Conservation (phyloP, 1,140 invertebrate species). For the Hestina assimilis region DNA sequence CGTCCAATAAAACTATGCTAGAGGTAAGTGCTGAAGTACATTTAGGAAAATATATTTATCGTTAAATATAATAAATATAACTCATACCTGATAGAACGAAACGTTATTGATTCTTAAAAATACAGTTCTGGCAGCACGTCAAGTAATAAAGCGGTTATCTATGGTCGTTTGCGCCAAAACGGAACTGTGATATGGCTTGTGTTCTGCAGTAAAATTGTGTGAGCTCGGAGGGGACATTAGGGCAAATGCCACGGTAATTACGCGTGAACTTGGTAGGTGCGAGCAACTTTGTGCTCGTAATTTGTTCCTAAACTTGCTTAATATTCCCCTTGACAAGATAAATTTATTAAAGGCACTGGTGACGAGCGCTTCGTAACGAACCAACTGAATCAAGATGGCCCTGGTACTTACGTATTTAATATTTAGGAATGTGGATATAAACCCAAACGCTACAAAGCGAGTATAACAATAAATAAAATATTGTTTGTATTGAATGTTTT, state of each 20-base stretch:
- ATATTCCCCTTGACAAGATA: slow-evolving; percentile 71
- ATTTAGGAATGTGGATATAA: slow-evolving; percentile 21
- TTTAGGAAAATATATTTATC: slow-evolving; percentile 1
- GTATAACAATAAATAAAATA: neutral
- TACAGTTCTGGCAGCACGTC: slow-evolving; percentile 49
- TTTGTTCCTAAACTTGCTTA: slow-evolving; percentile 73
- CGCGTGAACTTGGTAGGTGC: slow-evolving; percentile 59
- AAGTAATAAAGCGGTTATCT: slow-evolving; percentile 70
- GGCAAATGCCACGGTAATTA: slow-evolving; percentile 61
- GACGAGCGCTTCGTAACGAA: slow-evolving; percentile 36
- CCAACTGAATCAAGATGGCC: slow-evolving; percentile 36
- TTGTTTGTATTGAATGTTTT: too few relatives aligned
- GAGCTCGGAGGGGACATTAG: slow-evolving; percentile 46
- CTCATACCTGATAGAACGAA: neutral
- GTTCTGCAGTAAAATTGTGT: slow-evolving; percentile 43
- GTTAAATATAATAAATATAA: neutral
- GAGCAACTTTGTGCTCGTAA: slow-evolving; percentile 64
- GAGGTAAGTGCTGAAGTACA: neutral
- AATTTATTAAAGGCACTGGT: slow-evolving; percentile 66
- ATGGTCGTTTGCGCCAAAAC: slow-evolving; percentile 55
- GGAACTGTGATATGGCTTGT: slow-evolving; percentile 46
- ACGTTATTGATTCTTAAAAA: slow-evolving; percentile 55
- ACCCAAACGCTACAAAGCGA: slow-evolving; percentile 5
- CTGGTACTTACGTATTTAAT: slow-evolving; percentile 44
- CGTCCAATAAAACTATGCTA: slow-evolving; percentile 44